phyloP scores from a whole-genome alignment of 2,113 vertebrate species.

The Sturnus vulgaris region DNA sequence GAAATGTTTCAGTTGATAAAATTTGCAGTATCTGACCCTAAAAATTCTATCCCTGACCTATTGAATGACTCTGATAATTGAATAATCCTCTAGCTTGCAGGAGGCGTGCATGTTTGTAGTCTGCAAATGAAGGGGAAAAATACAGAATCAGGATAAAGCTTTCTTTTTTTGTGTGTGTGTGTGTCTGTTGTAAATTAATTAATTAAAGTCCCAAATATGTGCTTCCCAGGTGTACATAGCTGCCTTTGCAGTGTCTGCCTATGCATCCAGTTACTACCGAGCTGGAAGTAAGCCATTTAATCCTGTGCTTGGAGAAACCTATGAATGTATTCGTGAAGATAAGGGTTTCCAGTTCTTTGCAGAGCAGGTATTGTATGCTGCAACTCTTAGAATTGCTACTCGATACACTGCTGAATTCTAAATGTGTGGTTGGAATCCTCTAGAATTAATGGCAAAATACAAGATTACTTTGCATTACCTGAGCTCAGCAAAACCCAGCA shows the following conservation, averaged over 20 bases:
- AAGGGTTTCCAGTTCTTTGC: constrained; percentile 90
- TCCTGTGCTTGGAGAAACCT: constrained; percentile 93
- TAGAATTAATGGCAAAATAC: not conserved
- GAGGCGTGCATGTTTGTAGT: not conserved
- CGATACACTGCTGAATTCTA: not conserved
- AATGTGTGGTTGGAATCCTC: not conserved
- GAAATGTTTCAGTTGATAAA: not conserved
- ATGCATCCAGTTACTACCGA: constrained; percentile 92
- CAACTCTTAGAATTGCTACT: not conserved
- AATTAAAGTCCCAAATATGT: not conserved
- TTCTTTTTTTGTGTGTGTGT: too few species aligned
- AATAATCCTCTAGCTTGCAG: not conserved
- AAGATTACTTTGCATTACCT: constrained; percentile 4
- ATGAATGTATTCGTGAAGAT: constrained; percentile 89
- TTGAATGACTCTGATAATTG: not conserved
- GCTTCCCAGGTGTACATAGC: constrained; percentile 87
- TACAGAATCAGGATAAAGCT: not conserved
- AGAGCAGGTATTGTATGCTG: constrained; percentile 83
- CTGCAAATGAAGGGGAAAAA: not conserved
- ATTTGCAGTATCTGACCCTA: not conserved
- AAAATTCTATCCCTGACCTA: not conserved
- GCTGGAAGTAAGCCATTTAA: constrained; percentile 98
- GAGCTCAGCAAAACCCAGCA: not conserved
- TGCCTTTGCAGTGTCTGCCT: constrained; percentile 90
- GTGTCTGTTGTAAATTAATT: not conserved